Base-by-base conservation (phyloP, 2,797 vertebrate species). In the Esox masquinongy region DNA sequence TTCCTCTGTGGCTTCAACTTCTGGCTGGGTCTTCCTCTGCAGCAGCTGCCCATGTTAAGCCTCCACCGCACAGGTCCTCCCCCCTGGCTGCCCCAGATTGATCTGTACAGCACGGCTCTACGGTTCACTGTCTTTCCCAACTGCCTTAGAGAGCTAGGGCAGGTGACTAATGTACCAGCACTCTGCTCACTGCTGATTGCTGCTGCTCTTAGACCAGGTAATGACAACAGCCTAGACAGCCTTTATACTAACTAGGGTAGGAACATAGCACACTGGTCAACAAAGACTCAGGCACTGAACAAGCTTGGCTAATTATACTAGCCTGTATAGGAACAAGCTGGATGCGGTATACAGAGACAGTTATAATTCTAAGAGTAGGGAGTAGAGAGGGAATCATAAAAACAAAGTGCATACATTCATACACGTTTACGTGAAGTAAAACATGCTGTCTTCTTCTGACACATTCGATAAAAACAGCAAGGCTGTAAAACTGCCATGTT, bases 131-230 rank as follows among this genome's bases (percentile, higher is more conserved):
- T 74, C 70, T 56, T 36, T 36, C 47, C 50, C 16, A 17, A 70
- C 69, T 66, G 39, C 11, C n/a, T 68, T 24, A n/a, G 79, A 12
- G 6, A 81, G 67, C 24, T 36, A 66, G 47, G 36, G 22, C 67
- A 76, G 39, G 64, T 78, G 80, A 49, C 36, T 26, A 26, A 4
- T 17, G 49, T 39, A 26, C 24, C 53, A 39, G 43, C 63, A 14
- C 34, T 49, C 67, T 47, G 34, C 36, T 17, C 50, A 22, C 24
- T 39, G 26, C 53, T 43, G 43, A n/a, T 66, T 29, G 31, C 63
- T 66, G 15, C 15, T 17, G 63, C 56, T 59, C 19, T 22, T 59
- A 59, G 56, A 4, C 56, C 56, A 59, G 56, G n/a, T 59, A 24
- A 61, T 61, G 9, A 61, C 7, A 24, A 11, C 56, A 26, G 56